phyloP scores from a whole-genome alignment of 2,888 invertebrate genomes.

The Drosophila niveifrons region DNA sequence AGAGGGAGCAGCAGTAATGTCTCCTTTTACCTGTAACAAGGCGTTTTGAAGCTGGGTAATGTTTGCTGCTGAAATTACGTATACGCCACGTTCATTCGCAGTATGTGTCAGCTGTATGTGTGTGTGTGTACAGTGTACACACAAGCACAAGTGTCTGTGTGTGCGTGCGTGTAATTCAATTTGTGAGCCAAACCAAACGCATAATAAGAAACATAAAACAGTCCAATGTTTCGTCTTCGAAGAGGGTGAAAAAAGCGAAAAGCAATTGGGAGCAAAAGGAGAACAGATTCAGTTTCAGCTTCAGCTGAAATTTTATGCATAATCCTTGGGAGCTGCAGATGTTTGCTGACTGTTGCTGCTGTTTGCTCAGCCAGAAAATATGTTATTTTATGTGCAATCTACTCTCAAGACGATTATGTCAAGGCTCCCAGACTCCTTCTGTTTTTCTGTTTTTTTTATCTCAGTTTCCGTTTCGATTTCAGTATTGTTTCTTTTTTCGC shows the following conservation, averaged over 20 bases:
- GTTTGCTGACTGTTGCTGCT: constrained; percentile 34
- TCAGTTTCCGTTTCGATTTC: neutral
- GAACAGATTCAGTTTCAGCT: constrained; percentile 27
- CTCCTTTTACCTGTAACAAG: constrained; percentile 6
- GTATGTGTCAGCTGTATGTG: constrained; percentile 14
- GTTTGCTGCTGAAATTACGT: constrained; percentile 43
- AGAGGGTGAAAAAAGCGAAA: constrained; percentile 13
- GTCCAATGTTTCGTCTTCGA: constrained; percentile 41
- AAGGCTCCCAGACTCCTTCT: constrained; percentile 27
- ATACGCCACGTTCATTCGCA: constrained; percentile 51
- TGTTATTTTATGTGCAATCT: constrained; percentile 69
- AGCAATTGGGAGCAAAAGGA: neutral
- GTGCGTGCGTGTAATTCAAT: constrained; percentile 68
- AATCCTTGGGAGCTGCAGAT: constrained; percentile 54
- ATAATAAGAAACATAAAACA: constrained; percentile 57
- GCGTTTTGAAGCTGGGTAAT: neutral
- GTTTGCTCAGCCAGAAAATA: constrained; percentile 63
- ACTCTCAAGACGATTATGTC: constrained; percentile 49
- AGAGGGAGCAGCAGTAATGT: neutral
- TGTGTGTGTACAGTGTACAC: constrained; percentile 11
- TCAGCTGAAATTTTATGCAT: constrained; percentile 59
- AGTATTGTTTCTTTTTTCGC: neutral
- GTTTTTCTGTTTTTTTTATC: neutral
- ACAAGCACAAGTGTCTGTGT: constrained; percentile 2
- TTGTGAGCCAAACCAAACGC: constrained; percentile 65